These are phyloP conservation scores for Auanema sp. DNA, from an alignment of 2,888 invertebrate species.

Conservation along the genomic window DNA sequence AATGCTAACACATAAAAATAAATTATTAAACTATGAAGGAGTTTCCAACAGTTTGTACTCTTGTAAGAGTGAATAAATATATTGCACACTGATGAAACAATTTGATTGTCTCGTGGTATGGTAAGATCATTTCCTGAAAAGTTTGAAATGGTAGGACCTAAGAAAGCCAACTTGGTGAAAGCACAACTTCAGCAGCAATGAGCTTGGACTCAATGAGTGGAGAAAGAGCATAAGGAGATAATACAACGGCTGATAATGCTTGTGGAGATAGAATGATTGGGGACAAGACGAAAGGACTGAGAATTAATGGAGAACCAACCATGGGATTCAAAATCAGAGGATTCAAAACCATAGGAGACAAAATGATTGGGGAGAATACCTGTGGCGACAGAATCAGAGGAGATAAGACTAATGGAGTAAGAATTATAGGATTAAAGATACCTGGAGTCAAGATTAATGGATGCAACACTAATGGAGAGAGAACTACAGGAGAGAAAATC, in stretches of 20 bases:
- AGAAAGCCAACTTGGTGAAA: conserved; percentile 60
- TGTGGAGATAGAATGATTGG: conserved; percentile 61
- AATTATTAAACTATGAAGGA: too few relatives aligned
- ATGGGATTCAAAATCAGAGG: conserved; percentile 56
- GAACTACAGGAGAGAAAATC: conserved; percentile 49
- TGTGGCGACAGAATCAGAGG: conserved; percentile 59
- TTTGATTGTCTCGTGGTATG: too few relatives aligned
- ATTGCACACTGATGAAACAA: too few relatives aligned
- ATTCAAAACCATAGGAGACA: conserved; percentile 55
- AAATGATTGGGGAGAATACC: conserved; percentile 56
- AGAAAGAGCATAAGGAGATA: conserved; percentile 60
- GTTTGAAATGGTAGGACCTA: conserved; percentile 24
- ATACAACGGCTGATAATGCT: conserved; percentile 56
- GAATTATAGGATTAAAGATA: conserved; percentile 53
- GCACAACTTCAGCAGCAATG: conserved; percentile 54
- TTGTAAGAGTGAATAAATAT: too few relatives aligned
- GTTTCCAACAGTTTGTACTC: too few relatives aligned
- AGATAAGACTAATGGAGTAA: conserved; percentile 55
- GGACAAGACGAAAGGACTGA: conserved; percentile 58
- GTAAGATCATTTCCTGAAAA: background rate
- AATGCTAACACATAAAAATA: too few relatives aligned
- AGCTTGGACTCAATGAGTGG: conserved; percentile 59
- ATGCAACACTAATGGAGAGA: conserved; percentile 57
- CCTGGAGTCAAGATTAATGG: conserved; percentile 55
- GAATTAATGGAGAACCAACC: conserved; percentile 52